Conservation (phyloP, 2,113 vertebrate genomes). For the Mirza zaza region DNA sequence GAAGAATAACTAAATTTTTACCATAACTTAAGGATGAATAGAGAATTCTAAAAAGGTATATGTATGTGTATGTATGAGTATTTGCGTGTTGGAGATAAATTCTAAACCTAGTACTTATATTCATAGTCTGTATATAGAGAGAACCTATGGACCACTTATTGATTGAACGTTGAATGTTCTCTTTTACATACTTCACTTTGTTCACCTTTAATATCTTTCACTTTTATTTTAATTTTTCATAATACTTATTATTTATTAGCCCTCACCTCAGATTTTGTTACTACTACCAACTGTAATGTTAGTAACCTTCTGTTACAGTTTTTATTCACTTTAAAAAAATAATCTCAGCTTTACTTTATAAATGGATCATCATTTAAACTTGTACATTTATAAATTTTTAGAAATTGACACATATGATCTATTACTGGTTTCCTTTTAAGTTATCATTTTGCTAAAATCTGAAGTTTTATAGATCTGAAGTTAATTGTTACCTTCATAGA, state of each 20-base stretch:
- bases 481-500: not conserved
- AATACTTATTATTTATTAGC: not conserved
- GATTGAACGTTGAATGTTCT: not conserved
- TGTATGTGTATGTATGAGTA: not conserved
- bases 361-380: not conserved
- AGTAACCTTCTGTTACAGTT: not conserved
- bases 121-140: not conserved
- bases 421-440: slow-evolving; percentile 10
- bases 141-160: not conserved
- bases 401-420: not conserved
- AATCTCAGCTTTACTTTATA: not conserved
- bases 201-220: slow-evolving; percentile 20
- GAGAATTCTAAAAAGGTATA: not conserved
- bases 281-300: not conserved
- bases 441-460: slow-evolving; percentile 22
- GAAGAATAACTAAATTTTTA: slow-evolving; percentile 11
- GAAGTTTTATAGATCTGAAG: not conserved
- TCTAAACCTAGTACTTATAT: not conserved
- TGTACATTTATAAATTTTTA: not conserved
- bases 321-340: not conserved
- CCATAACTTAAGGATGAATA: not conserved
- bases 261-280: not conserved
- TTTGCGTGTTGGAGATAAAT: not conserved
- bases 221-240: not conserved
- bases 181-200: not conserved